Percentiles rank a stretch among this genome's conserved stretches.
Conservation (phyloP, 2,797 vertebrate species). For the Melanotaenia parkinsoni region DNA sequence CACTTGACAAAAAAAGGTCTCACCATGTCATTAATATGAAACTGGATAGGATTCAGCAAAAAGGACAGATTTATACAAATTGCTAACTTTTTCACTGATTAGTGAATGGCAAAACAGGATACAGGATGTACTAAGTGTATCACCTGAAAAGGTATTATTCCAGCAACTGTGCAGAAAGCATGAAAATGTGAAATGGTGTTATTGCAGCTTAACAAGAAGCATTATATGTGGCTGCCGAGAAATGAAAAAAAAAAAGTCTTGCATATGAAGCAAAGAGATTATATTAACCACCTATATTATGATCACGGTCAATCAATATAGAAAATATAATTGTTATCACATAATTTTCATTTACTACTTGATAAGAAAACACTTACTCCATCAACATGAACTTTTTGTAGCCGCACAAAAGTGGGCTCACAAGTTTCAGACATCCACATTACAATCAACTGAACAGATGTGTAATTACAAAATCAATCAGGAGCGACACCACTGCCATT, state of each 20-base stretch:
- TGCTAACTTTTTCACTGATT: background rate
- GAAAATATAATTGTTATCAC: background rate
- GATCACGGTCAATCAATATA: background rate
- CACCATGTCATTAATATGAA: background rate
- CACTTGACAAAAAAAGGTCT: background rate
- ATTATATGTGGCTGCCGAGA: background rate
- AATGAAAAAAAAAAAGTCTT: background rate
- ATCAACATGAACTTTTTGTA: background rate
- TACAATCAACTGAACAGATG: slow-evolving; percentile 10
- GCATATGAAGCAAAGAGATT: background rate
- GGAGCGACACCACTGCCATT: slow-evolving; percentile 1
- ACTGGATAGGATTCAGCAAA: no score
- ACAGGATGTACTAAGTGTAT: background rate
- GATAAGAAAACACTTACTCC: background rate
- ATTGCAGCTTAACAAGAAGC: background rate
- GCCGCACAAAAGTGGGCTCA: background rate
- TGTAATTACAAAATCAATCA: slow-evolving; percentile 9
- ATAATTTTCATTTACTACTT: background rate
- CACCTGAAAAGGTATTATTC: background rate
- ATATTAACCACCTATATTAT: background rate
- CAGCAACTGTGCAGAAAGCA: background rate
- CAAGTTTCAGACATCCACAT: slow-evolving; percentile 2
- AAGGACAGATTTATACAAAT: background rate
- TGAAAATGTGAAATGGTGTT: background rate
- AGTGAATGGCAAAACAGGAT: background rate